phyloP scores from a whole-genome alignment of 2,888 invertebrate species.

The Gymnoscelis rufifasciata region DNA sequence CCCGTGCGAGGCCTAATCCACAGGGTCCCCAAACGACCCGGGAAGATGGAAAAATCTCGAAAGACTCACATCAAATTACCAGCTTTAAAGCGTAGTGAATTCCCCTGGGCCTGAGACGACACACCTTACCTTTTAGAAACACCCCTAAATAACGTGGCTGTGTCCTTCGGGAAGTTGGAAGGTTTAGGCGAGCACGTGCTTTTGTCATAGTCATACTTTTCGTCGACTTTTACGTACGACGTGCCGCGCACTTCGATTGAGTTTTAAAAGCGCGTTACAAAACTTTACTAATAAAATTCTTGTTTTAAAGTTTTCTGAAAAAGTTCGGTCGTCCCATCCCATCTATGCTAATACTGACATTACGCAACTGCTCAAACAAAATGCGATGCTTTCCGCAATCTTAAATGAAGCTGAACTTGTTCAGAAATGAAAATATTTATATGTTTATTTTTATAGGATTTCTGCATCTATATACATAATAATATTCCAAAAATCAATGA shows the following conservation, averaged over 20 bases:
- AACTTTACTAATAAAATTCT: conserved; percentile 60
- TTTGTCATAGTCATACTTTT: conserved; percentile 74
- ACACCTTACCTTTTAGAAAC: conserved; percentile 74
- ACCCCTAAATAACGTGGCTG: conserved; percentile 67
- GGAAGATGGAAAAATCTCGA: conserved; percentile 75
- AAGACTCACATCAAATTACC: conserved; percentile 77
- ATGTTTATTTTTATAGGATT: too few species aligned
- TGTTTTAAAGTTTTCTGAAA: conserved; percentile 53
- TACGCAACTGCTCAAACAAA: conserved; percentile 24
- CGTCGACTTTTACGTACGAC: conserved; percentile 70
- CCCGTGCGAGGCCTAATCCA: conserved; percentile 72
- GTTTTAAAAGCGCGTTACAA: conserved; percentile 58
- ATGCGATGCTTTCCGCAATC: conserved; percentile 8
- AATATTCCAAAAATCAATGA: too few species aligned
- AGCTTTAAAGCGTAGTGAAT: conserved; percentile 73
- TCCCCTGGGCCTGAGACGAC: conserved; percentile 64
- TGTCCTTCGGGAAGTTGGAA: conserved; percentile 73
- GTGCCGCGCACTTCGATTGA: conserved; percentile 70
- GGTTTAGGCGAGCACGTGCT: conserved; percentile 71
- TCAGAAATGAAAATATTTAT: too few species aligned
- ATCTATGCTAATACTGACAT: conserved; percentile 40
- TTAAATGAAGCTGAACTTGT: not conserved
- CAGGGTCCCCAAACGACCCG: conserved; percentile 66
- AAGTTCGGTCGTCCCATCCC: conserved; percentile 39
- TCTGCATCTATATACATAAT: too few species aligned